Evolutionary conservation across 2,113 vertebrate genomes (phyloP), one percentile per base, ranked within the genome.

Genomic region (Egretta garzetta): DNA sequence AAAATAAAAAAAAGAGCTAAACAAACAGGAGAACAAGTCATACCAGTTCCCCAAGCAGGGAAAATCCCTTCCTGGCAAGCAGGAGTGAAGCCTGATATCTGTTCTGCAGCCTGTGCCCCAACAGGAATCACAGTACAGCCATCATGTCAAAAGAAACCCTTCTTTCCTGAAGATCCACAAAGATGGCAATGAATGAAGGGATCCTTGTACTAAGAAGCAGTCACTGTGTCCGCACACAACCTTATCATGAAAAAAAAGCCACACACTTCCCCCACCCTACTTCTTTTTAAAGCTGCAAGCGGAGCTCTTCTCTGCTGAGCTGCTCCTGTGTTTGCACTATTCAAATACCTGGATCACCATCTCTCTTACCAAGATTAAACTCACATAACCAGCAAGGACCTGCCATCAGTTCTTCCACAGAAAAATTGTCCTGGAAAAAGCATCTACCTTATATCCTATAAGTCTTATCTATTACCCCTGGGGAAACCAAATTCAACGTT

Each of bases 401-500:
- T 66, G 14, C 33, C n/a, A 64, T 50, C 60, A 81, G 47, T 10
- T 93, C 49, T 80, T 90, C 35, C 43, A 59, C 32, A 71, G 26
- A 77, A 86, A 66, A 53, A 24, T 8, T 47, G 9, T 16, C 68
- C 52, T 43, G 32, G 56, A 72, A 90, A 81, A 79, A 19, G n/a
- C 47, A 8, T 41, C 60, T 41, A 19, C 0, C 0, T 95, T 53
- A 43, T 43, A 43, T 43, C 20, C 23, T 0, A 0, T 47, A 50
- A 90, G 73, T 32, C 5, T 72, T 62, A 50, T 24, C 35, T 77
- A 1, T 58, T 33, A 41, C 50, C 23, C 2, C 2, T 32, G 12
- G 8, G 27, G 47, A 91, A 95, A 73, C 8, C 37, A 90, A 77
- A 83, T 77, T 52, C 53, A 91, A 35, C 22, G 71, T 92, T 32